phyloP scores from a whole-genome alignment of 2,797 vertebrate species.

The Kryptopterus vitreolus region DNA sequence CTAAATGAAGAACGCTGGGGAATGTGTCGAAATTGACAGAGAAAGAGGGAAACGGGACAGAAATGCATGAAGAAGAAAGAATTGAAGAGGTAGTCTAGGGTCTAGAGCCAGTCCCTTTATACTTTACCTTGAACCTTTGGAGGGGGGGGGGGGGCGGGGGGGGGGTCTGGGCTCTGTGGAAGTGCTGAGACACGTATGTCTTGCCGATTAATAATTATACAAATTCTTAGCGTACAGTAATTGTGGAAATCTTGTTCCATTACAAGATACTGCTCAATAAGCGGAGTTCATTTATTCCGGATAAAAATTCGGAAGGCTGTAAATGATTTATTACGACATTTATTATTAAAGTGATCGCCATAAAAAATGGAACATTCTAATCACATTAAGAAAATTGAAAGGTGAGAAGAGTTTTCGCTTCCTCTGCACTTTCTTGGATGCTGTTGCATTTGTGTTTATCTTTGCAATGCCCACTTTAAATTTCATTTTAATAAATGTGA shows the following conservation, averaged over 20 bases:
- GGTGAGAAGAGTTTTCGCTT: slow-evolving; percentile 54
- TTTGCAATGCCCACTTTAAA: slow-evolving; percentile 8
- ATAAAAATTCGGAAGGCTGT: slow-evolving; percentile 67
- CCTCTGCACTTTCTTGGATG: slow-evolving; percentile 20
- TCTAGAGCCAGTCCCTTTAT: slow-evolving; percentile 1
- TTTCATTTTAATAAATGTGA: background rate
- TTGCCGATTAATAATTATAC: slow-evolving; percentile 35
- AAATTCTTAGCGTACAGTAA: slow-evolving; percentile 49
- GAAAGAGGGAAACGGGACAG: background rate
- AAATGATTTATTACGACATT: slow-evolving; percentile 71
- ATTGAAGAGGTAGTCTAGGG: background rate
- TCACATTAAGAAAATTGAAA: slow-evolving; percentile 66
- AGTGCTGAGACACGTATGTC: background rate
- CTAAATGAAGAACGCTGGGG: slow-evolving; percentile 26
- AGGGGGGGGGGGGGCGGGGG: too few relatives aligned
- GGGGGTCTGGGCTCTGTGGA: too few relatives aligned
- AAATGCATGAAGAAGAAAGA: slow-evolving; percentile 7
- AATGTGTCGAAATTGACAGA: background rate
- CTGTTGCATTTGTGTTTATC: slow-evolving; percentile 56
- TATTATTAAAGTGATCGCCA: slow-evolving; percentile 73
- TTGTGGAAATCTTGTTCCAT: slow-evolving; percentile 26
- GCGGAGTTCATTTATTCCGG: slow-evolving; percentile 64
- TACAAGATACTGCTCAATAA: slow-evolving; percentile 38
- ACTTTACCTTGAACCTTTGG: slow-evolving; percentile 3
- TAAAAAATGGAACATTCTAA: slow-evolving; percentile 72